phyloP scores from a whole-genome alignment of 2,888 invertebrate species.

The Eremobia ochroleuca region DNA sequence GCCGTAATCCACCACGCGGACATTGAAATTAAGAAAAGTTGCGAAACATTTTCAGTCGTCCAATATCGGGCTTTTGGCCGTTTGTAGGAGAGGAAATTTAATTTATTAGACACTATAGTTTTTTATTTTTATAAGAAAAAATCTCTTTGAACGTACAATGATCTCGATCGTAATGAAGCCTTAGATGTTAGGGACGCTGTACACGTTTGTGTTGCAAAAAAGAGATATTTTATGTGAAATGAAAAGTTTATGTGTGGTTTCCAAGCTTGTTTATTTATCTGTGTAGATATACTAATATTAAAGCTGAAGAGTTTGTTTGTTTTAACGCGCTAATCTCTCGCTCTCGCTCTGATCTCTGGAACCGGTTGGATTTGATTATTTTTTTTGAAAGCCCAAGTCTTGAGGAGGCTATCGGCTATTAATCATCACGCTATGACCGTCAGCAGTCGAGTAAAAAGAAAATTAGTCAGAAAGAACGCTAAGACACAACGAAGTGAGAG shows the following conservation, averaged over 20 bases:
- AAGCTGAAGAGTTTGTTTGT: too few relatives aligned
- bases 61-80: slow-evolving; percentile 33
- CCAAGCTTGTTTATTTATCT: not conserved
- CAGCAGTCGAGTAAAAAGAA: too few relatives aligned
- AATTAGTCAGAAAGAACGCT: too few relatives aligned
- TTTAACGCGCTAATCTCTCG: too few relatives aligned
- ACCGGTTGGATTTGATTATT: too few relatives aligned
- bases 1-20: not conserved
- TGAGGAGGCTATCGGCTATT: too few relatives aligned
- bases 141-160: slow-evolving; percentile 11
- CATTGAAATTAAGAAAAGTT: slow-evolving; percentile 17
- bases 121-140: slow-evolving; percentile 2
- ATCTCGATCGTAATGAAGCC: not conserved
- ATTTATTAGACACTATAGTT: slow-evolving; percentile 39
- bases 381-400: too few relatives aligned
- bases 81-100: slow-evolving; percentile 41
- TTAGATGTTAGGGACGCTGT: not conserved
- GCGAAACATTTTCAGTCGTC: slow-evolving; percentile 4
- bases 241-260: not conserved
- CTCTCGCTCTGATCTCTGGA: too few relatives aligned
- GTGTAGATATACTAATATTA: too few relatives aligned
- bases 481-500: too few relatives aligned
- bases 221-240: not conserved
- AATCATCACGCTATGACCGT: too few relatives aligned
- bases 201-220: too few relatives aligned